These are phyloP conservation scores for Hucho hucho DNA, from an alignment of 2,113 vertebrate species.

Conservation along the genomic window DNA sequence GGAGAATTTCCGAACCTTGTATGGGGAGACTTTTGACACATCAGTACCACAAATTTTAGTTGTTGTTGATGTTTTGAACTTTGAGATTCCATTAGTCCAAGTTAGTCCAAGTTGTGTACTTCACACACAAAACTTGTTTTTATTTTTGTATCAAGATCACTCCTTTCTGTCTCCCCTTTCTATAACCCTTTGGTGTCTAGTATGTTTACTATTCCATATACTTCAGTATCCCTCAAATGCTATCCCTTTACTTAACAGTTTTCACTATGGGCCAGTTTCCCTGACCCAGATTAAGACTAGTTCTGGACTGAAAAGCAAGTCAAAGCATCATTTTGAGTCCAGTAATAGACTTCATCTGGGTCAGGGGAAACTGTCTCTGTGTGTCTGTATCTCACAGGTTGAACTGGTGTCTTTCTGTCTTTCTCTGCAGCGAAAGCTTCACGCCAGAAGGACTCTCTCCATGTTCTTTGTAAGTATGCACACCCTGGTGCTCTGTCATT, in stretches of 20 bases:
- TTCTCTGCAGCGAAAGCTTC: conserved; percentile 84
- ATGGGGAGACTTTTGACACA: no score
- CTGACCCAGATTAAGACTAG: neutral
- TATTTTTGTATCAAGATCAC: no score
- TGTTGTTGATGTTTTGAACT: no score
- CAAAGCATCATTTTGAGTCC: neutral
- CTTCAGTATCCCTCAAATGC: neutral
- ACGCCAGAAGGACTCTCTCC: conserved; percentile 91
- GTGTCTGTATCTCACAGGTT: conserved; percentile 28
- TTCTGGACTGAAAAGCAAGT: no score
- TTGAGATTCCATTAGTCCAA: no score
- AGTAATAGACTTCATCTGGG: neutral
- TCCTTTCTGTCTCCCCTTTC: neutral
- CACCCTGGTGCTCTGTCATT: neutral
- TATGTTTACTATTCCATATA: neutral
- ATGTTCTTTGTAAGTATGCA: conserved; percentile 97
- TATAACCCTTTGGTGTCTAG: neutral
- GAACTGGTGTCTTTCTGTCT: conserved; percentile 18
- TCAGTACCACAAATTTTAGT: no score
- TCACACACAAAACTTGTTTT: no score
- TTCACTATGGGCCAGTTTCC: neutral
- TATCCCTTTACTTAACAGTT: neutral
- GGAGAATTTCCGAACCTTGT: no score
- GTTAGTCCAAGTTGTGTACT: no score
- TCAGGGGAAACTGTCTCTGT: conserved; percentile 4